Percentiles rank a stretch among this genome's conserved stretches.
Evolutionary conservation across 2,797 vertebrate genomes (phyloP).

Genomic region (Menidia menidia): DNA sequence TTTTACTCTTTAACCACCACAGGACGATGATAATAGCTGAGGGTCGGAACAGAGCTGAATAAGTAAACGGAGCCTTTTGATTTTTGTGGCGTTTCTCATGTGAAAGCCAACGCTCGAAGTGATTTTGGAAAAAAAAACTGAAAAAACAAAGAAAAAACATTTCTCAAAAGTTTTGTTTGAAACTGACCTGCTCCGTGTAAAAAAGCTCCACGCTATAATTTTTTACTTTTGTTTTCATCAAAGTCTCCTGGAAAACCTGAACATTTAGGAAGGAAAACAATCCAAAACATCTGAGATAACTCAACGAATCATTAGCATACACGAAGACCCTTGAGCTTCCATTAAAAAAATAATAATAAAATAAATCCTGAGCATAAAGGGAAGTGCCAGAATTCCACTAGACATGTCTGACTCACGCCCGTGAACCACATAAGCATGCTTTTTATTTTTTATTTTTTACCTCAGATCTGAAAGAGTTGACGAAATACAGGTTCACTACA

Average conservation of each 20-base stretch:
- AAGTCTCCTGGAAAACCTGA: not conserved
- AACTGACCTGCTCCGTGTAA: not conserved
- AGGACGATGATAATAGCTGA: slow-evolving; percentile 8
- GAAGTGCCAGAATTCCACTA: slow-evolving; percentile 4
- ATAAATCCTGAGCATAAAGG: not conserved
- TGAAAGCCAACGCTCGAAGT: not conserved
- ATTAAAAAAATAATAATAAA: not conserved
- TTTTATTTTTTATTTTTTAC: not conserved
- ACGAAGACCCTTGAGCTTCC: not conserved
- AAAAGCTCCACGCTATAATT: not conserved
- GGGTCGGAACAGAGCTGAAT: slow-evolving; percentile 25
- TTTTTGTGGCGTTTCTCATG: slow-evolving; percentile 8
- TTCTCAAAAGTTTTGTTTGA: not conserved
- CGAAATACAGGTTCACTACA: slow-evolving; percentile 9
- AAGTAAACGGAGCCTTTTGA: slow-evolving; percentile 18
- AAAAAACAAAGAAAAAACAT: not conserved
- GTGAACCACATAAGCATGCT: slow-evolving; percentile 23
- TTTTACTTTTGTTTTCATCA: not conserved
- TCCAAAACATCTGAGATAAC: not conserved
- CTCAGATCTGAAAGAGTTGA: slow-evolving; percentile 1
- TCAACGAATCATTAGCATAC: not conserved
- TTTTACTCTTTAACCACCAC: not conserved
- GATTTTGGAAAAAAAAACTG: not conserved
- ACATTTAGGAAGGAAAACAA: not conserved
- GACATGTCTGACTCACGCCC: slow-evolving; percentile 11